Percentiles rank a stretch among this genome's conserved stretches.
Evolutionary conservation across 2,888 invertebrate genomes (phyloP).

Genomic region (Ornithoptera alexandrae): DNA sequence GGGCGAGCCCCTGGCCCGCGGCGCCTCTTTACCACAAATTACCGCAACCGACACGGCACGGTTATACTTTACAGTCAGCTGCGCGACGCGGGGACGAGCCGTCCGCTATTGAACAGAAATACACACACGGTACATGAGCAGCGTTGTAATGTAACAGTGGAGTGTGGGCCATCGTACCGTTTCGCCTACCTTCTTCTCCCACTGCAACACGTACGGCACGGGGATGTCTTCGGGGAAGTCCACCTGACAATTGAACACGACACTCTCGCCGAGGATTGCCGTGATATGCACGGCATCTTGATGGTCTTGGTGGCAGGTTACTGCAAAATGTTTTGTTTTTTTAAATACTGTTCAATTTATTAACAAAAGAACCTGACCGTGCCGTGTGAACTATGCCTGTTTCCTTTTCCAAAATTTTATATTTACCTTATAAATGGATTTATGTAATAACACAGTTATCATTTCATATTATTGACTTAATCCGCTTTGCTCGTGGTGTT

Average conservation of each 20-base stretch:
- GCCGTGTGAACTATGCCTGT: neutral
- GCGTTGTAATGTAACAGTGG: slow-evolving; percentile 79
- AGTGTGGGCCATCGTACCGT: slow-evolving; percentile 90
- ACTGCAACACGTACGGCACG: slow-evolving; percentile 98
- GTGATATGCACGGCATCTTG: slow-evolving; percentile 98
- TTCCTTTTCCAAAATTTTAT: neutral
- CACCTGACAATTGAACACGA: slow-evolving; percentile 98
- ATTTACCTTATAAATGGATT: too few relatives aligned
- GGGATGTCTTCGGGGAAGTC: slow-evolving; percentile 97
- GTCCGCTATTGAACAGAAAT: slow-evolving; percentile 80
- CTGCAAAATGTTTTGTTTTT: slow-evolving; percentile 56
- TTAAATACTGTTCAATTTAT: neutral
- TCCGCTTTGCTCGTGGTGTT: too few relatives aligned
- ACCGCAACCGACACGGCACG: slow-evolving; percentile 60
- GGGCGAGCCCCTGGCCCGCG: slow-evolving; percentile 60
- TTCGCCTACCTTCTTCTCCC: slow-evolving; percentile 99
- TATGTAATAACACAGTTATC: too few relatives aligned
- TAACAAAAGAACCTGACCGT: neutral
- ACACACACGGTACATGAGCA: slow-evolving; percentile 79
- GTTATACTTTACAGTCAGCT: slow-evolving; percentile 75
- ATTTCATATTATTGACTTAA: too few relatives aligned
- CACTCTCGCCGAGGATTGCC: slow-evolving; percentile 97
- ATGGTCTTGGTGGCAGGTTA: slow-evolving; percentile 89
- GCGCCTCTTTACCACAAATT: slow-evolving; percentile 64
- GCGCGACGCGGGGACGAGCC: slow-evolving; percentile 75